Evolutionary conservation across 2,797 vertebrate species (phyloP), one percentile per base, ranked within the genome.

Genomic region (Typhlichthys eigenmanni): DNA sequence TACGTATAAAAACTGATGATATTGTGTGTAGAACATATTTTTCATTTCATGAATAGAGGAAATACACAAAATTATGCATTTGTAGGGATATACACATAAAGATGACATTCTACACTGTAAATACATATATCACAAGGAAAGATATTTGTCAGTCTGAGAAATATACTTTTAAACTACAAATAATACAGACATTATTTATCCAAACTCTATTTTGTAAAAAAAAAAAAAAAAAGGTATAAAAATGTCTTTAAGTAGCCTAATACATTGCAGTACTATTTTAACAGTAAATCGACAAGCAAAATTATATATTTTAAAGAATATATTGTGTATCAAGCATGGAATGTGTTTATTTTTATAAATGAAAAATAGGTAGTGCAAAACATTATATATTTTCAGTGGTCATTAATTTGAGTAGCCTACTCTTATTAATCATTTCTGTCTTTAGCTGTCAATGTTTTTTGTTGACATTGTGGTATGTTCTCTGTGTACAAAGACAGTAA

Each of bases 311-410:
- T 93, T 92, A 92, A 86, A 85, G 83, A 90, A 66, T 88, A 91
- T 89, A 89, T 84, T 74, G 65, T 89, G 68, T 80, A 88, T 87
- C 89, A 86, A 90, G 91, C 92, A 92, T 93, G 92, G 75, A 78
- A 90, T 84, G 79, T 91, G 87, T 91, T 92, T 93, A 93, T 93
- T 93, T 94, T 94, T 93, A 90, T 93, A 93, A 91, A 85, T 46
- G 74, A 80, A 74, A 86, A 81, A 66, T 72, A 87, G 73, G 84
- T 66, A 73, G 75, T 75, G 24, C 24, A 29, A 29, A 29, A 29
- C 3, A 4, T 4, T 29, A 0, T 29, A 29, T 29, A 29, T 29
- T 29, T 29, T 29, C 24, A 29, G 24, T 29, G 24, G 24, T 29
- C 24, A 29, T 29, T 29, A 29, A 29, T 29, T 29, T 24, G 24